Percentiles rank a stretch among this genome's conserved stretches.
These are phyloP conservation scores for Syngnathus typhle DNA, from an alignment of 2,113 vertebrate species.

Conservation along the genomic window DNA sequence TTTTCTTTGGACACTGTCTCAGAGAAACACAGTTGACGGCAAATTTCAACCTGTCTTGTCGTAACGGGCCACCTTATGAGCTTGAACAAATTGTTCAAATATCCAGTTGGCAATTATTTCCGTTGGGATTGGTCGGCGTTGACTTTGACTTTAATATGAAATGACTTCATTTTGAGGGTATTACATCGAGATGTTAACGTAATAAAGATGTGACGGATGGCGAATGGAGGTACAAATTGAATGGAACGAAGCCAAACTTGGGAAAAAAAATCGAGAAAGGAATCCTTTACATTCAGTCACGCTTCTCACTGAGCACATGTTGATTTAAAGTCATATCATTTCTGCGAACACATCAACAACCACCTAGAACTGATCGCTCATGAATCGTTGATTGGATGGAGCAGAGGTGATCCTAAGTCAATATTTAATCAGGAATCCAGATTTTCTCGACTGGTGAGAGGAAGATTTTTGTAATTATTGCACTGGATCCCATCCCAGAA, in stretches of 20 bases:
- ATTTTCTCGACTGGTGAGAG: slow-evolving; percentile 41
- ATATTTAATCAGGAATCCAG: slow-evolving; percentile 67
- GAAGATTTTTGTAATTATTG: slow-evolving; percentile 57
- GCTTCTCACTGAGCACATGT: slow-evolving; percentile 21
- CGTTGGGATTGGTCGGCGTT: slow-evolving; percentile 1
- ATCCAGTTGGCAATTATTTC: slow-evolving; percentile 17
- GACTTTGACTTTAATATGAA: slow-evolving; percentile 25
- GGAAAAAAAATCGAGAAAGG: neutral
- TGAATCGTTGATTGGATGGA: slow-evolving; percentile 66
- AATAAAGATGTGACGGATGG: slow-evolving; percentile 19
- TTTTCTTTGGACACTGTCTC: neutral
- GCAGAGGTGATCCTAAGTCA: slow-evolving; percentile 62
- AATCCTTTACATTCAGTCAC: slow-evolving; percentile 2
- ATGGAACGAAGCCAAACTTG: slow-evolving; percentile 11
- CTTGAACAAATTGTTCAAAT: neutral
- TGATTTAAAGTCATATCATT: slow-evolving; percentile 18
- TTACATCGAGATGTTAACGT: slow-evolving; percentile 21
- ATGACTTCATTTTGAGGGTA: slow-evolving; percentile 18
- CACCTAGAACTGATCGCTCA: slow-evolving; percentile 54
- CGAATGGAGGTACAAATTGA: slow-evolving; percentile 5
- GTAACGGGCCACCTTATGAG: neutral
- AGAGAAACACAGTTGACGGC: neutral
- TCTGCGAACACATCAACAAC: slow-evolving; percentile 39
- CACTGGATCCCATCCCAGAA: slow-evolving; percentile 30
- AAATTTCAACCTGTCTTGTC: neutral